Evolutionary conservation across 2,113 vertebrate species (phyloP), one percentile per base, ranked within the genome.

Genomic region (Hydrolagus affinis): DNA sequence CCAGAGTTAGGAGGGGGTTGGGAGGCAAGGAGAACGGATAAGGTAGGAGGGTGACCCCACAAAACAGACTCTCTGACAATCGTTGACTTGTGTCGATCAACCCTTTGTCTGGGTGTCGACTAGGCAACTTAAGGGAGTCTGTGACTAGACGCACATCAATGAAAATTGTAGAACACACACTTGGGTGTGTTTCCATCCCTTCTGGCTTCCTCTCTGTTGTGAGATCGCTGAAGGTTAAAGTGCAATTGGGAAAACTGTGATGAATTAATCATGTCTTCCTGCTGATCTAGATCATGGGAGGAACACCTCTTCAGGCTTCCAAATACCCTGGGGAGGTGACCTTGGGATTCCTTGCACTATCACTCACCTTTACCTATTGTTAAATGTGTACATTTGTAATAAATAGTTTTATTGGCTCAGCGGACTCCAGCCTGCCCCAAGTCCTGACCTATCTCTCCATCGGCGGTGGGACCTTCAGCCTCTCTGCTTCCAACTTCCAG

Each of bases 201-300:
- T 83, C 62, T 60, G 32, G 78, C 23, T 83, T 68, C 62, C 62
- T 62, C 14, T 4, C 30, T 68, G 78, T 62, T 66, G 62, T 59
- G 60, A 80, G 59, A 2, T 64, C 59, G 28, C 77, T 64, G n/a
- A 17, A 19, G 44, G 59, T 64, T 28, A 21, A 44, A 15, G 60
- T 68, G 30, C 78, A 68, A 8, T 66, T 11, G 78, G 60, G 32
- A 62, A 83, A 15, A 11, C 66, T 56, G 32, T 44, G 17, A 32
- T 32, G 60, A 83, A 11, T 62, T 83, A 83, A 83, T 83, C 78
- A 83, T 17, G 66, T 6, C 28, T 12, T 8, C 78, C 62, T 83
- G 78, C 62, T 66, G 23, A 83, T 83, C 21, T 68, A 28, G 66
- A 44, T 64, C 59, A 68, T 3, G 62, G 78, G 30, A 32, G 62